Percentiles rank a stretch among this genome's conserved stretches.
Conservation (phyloP, 2,888 invertebrate species). For the Heliconius hortense region DNA sequence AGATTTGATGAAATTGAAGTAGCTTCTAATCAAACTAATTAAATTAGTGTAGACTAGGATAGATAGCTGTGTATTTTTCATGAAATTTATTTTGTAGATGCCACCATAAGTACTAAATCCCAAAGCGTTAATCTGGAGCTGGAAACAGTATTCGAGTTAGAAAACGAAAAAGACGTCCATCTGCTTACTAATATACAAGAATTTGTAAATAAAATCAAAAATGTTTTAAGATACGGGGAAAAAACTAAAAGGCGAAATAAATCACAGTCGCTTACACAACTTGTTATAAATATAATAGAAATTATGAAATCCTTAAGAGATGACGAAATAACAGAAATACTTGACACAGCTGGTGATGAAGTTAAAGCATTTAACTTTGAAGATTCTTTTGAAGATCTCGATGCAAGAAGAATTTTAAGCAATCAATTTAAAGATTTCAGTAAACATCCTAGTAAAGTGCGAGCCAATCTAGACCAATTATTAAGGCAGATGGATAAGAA, state of each 20-base stretch:
- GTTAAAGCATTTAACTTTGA: constrained; percentile 52
- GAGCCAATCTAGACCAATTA: constrained; percentile 43
- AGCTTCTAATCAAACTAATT: neutral
- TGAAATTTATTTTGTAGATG: constrained; percentile 25
- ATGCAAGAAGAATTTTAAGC: constrained; percentile 46
- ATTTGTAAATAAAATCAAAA: constrained; percentile 52
- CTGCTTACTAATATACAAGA: constrained; percentile 53
- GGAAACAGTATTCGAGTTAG: constrained; percentile 61
- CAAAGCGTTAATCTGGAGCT: constrained; percentile 57
- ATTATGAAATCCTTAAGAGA: constrained; percentile 51
- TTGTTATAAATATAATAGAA: constrained; percentile 48
- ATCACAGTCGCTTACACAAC: constrained; percentile 51
- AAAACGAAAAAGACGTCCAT: constrained; percentile 48
- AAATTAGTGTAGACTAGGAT: neutral
- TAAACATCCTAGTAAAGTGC: constrained; percentile 41
- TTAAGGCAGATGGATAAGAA: constrained; percentile 39
- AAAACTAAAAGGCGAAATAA: constrained; percentile 28
- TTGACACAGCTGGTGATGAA: constrained; percentile 50
- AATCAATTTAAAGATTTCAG: constrained; percentile 47
- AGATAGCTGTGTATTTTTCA: neutral
- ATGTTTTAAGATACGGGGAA: neutral
- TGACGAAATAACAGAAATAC: constrained; percentile 51
- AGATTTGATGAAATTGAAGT: too few species aligned
- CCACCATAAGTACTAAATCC: constrained; percentile 38
- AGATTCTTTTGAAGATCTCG: constrained; percentile 46